Conservation (phyloP, 2,113 vertebrate genomes). For the Urocitellus parryii region DNA sequence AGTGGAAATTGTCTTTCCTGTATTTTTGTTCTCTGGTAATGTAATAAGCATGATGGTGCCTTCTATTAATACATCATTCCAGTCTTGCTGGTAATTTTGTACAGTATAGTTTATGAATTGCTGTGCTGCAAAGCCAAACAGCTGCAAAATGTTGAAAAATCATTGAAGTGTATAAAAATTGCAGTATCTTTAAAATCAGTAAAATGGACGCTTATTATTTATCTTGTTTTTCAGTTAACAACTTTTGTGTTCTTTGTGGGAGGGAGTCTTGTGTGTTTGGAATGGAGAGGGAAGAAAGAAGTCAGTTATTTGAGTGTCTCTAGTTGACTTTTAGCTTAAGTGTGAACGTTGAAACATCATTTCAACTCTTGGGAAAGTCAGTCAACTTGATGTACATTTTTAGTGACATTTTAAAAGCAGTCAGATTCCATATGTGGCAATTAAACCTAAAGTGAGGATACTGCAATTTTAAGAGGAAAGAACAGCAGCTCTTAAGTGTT, state of each 20-base stretch:
- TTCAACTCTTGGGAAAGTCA: conserved; percentile 73
- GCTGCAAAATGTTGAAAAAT: conserved; percentile 90
- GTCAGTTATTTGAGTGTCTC: conserved; percentile 71
- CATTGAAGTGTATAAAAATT: conserved; percentile 88
- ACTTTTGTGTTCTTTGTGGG: conserved; percentile 80
- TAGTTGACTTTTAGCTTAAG: conserved; percentile 77
- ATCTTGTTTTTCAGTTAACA: conserved; percentile 88
- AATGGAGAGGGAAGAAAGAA: conserved; percentile 82
- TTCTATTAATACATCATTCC: conserved; percentile 96
- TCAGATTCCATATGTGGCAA: conserved; percentile 73
- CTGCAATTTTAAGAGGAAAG: conserved; percentile 87
- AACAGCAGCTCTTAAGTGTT: conserved; percentile 84
- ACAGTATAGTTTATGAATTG: conserved; percentile 90
- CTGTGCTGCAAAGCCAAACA: conserved; percentile 89
- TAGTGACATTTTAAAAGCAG: conserved; percentile 70
- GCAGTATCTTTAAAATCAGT: conserved; percentile 93
- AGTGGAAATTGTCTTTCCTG: conserved; percentile 94
- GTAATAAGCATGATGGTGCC: conserved; percentile 97
- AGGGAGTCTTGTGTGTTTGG: conserved; percentile 73
- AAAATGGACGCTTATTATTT: conserved; percentile 87
- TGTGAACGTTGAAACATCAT: conserved; percentile 61
- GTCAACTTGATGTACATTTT: conserved; percentile 59
- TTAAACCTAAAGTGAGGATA: conserved; percentile 85
- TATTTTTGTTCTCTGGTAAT: conserved; percentile 92
- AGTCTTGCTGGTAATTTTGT: conserved; percentile 93